These are phyloP conservation scores for Oscheius sp. DNA, from an alignment of 2,888 invertebrate species.

Conservation along the genomic window DNA sequence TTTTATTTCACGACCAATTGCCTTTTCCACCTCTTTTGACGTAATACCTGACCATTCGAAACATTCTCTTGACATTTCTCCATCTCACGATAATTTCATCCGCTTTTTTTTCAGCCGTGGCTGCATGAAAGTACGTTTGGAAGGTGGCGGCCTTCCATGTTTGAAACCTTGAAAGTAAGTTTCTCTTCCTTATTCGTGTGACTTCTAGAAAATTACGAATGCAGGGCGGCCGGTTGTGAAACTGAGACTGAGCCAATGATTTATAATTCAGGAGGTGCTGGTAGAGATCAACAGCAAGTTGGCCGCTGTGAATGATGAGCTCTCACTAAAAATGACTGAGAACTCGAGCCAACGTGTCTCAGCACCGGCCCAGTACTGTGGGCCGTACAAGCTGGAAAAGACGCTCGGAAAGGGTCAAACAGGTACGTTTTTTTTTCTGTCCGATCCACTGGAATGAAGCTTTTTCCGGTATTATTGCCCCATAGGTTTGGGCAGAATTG, in stretches of 20 bases:
- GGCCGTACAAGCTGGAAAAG: slow-evolving; percentile 97
- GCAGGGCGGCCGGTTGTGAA: slow-evolving; percentile 20
- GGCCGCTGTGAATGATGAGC: slow-evolving; percentile 67
- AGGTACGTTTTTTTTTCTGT: slow-evolving; percentile 79
- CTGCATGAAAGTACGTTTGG: slow-evolving; percentile 29
- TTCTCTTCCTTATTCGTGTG: slow-evolving; percentile 9
- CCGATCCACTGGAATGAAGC: not conserved
- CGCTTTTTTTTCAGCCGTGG: slow-evolving; percentile 19
- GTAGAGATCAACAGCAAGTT: slow-evolving; percentile 70
- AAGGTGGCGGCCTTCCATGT: slow-evolving; percentile 57
- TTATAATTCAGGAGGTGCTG: slow-evolving; percentile 54
- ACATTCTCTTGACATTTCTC: not conserved
- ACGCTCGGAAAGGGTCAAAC: slow-evolving; percentile 99
- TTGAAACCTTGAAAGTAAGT: slow-evolving; percentile 58
- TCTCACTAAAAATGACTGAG: slow-evolving; percentile 68
- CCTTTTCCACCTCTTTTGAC: not conserved
- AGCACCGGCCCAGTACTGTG: slow-evolving; percentile 85
- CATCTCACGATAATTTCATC: not conserved
- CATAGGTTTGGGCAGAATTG: not conserved
- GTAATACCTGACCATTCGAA: not conserved
- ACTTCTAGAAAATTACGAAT: slow-evolving; percentile 22
- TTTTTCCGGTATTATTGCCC: slow-evolving; percentile 23
- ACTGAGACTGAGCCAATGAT: slow-evolving; percentile 21
- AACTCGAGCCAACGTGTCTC: slow-evolving; percentile 52
- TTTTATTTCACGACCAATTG: not conserved